Evolutionary conservation across 1,140 invertebrate species (phyloP).

Genomic region (Macrobrachium nipponense): DNA sequence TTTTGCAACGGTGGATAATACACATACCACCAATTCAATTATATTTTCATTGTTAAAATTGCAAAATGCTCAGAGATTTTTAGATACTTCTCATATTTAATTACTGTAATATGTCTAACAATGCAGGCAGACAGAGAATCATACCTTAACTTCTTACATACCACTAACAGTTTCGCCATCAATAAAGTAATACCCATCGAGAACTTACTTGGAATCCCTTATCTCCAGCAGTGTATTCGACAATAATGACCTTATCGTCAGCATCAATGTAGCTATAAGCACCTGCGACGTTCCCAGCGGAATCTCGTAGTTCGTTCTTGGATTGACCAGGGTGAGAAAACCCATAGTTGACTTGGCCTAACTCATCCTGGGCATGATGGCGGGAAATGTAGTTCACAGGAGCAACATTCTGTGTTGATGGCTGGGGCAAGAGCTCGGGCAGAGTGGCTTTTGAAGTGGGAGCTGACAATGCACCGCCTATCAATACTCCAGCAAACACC

Average conservation of each 20-base stretch:
- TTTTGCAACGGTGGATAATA: too few species aligned
- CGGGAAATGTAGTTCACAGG: slow-evolving; percentile 16
- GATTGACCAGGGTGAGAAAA: slow-evolving; percentile 20
- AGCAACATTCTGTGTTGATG: too few species aligned
- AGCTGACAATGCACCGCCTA: slow-evolving; percentile 20
- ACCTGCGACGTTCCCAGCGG: slow-evolving; percentile 59
- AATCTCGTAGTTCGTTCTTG: slow-evolving; percentile 49
- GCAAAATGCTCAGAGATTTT: too few species aligned
- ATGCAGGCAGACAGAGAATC: too few species aligned
- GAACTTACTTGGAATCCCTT: slow-evolving; percentile 70
- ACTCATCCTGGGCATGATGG: slow-evolving; percentile 33
- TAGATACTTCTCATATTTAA: too few species aligned
- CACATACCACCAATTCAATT: too few species aligned
- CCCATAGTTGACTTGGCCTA: slow-evolving; percentile 44
- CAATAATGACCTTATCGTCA: slow-evolving; percentile 70
- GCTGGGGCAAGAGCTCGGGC: too few species aligned
- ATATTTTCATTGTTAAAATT: too few species aligned
- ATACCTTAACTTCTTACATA: too few species aligned
- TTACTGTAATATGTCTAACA: too few species aligned
- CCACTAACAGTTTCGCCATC: too few species aligned
- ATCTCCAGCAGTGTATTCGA: slow-evolving; percentile 70
- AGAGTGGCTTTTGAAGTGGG: not conserved
- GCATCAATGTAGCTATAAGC: slow-evolving; percentile 71
- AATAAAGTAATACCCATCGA: too few species aligned
- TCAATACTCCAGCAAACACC: not conserved